Conservation (phyloP, 1,140 invertebrate genomes). For the Brachionus paranguensis region DNA sequence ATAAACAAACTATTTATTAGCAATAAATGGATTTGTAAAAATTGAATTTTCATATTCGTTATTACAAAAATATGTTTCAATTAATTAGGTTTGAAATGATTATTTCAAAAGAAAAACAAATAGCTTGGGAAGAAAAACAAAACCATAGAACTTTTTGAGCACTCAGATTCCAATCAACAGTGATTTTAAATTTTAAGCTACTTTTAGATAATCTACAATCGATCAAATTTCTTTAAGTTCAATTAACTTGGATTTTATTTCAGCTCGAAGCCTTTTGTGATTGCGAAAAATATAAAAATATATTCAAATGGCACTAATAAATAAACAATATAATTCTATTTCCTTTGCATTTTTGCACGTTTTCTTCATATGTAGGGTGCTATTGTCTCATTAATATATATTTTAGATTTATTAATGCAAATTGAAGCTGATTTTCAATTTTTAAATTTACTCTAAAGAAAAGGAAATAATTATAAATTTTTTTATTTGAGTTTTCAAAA, state of each 20-base stretch:
- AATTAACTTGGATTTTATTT: background rate
- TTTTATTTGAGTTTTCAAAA: background rate
- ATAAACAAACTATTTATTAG: conserved; percentile 28
- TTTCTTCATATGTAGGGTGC: background rate
- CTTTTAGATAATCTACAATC: background rate
- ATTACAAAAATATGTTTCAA: conserved; percentile 37
- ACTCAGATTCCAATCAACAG: background rate
- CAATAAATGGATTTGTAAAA: background rate
- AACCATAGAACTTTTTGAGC: background rate
- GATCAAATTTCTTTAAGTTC: background rate
- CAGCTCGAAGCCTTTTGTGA: background rate
- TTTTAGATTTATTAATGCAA: background rate
- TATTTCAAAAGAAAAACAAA: conserved; percentile 9
- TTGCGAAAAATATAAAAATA: background rate
- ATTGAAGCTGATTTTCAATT: background rate
- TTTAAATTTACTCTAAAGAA: background rate
- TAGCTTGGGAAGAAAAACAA: background rate
- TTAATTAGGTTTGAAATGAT: conserved; percentile 34
- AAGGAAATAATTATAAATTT: background rate
- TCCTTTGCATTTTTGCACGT: background rate
- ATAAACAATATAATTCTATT: background rate
- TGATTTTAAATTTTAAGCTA: background rate
- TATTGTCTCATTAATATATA: background rate
- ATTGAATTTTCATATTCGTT: background rate
- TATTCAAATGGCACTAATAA: background rate